Evolutionary conservation across 2,888 invertebrate species (phyloP).

Genomic region (Esperia sulphurella): DNA sequence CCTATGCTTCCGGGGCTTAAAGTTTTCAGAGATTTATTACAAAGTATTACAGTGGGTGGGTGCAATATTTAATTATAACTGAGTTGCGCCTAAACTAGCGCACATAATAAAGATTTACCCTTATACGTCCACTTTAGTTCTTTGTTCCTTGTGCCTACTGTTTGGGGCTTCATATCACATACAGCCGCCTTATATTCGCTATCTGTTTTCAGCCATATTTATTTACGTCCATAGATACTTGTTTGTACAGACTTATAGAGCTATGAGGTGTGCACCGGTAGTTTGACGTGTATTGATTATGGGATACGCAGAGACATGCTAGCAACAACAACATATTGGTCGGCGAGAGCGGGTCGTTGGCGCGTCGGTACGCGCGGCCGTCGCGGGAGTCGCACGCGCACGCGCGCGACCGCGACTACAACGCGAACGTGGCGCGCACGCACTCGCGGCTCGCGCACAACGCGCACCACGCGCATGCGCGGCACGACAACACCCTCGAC

Average conservation of each 20-base stretch:
- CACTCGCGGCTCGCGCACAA: slow-evolving; percentile 56
- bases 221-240: slow-evolving; percentile 7
- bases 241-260: slow-evolving; percentile 28
- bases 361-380: slow-evolving; percentile 66
- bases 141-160: slow-evolving; percentile 18
- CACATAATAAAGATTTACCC: not conserved
- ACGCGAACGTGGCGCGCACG: slow-evolving; percentile 68
- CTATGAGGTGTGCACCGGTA: slow-evolving; percentile 54
- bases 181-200: not conserved
- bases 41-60: slow-evolving; percentile 42
- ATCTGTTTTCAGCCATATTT: slow-evolving; percentile 5
- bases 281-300: slow-evolving; percentile 67
- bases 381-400: slow-evolving; percentile 40
- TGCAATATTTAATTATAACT: not conserved
- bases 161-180: slow-evolving; percentile 1
- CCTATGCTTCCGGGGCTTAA: slow-evolving; percentile 53
- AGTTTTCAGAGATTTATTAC: slow-evolving; percentile 19
- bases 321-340: slow-evolving; percentile 80
- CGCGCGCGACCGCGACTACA: slow-evolving; percentile 50
- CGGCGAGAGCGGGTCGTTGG: slow-evolving; percentile 73
- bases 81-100: not conserved
- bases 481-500: slow-evolving; percentile 78
- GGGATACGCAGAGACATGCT: slow-evolving; percentile 78
- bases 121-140: slow-evolving; percentile 36
- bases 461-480: slow-evolving; percentile 56